Base-by-base conservation (phyloP, 2,888 invertebrate species). In the Marasmarcha lunaedactyla region DNA sequence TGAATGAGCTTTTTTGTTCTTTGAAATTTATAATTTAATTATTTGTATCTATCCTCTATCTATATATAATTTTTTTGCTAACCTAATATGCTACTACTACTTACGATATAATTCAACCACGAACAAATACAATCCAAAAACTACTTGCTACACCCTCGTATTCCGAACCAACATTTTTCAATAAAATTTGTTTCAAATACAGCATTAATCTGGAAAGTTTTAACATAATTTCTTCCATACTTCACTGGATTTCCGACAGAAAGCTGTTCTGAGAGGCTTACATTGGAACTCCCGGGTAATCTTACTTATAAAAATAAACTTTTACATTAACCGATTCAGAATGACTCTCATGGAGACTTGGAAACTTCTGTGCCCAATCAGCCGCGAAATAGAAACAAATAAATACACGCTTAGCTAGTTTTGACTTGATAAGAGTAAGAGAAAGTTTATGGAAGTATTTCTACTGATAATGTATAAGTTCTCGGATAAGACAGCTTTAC, bases 221-320 rank as follows among this genome's bases (percentile, higher is more conserved):
- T 55, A 30, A 30, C 30, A 30, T 30, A 9, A 30, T 30, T 30
- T 30, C 30, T 30, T 69, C 69, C 63, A 71, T 76, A 76, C 73
- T 73, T 74, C 63, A 71, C 63, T 67, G 70, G 78, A 77, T 78
- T 78, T 73, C 66, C 56, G 60, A 70, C 71, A 74, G 74, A 78
- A 79, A 74, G 72, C 74, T 65, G 71, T 71, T 73, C 62, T 60
- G 58, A 58, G 63, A 67, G 79, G 79, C 65, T 83, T 78, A 64
- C 63, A 69, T 66, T 66, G 65, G 51, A 74, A 73, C 71, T 72
- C 71, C 59, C 66, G 71, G 77, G 77, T 84, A 84, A 84, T 84
- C 84, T 84, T 76, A 84, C 84, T 84, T 84, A 84, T 83, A 84
- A 84, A 84, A 84, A 84, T 84, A 84, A 84, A 84, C 84, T 84